Evolutionary conservation across 2,113 vertebrate species (phyloP).

Genomic region (Emberiza fucata): DNA sequence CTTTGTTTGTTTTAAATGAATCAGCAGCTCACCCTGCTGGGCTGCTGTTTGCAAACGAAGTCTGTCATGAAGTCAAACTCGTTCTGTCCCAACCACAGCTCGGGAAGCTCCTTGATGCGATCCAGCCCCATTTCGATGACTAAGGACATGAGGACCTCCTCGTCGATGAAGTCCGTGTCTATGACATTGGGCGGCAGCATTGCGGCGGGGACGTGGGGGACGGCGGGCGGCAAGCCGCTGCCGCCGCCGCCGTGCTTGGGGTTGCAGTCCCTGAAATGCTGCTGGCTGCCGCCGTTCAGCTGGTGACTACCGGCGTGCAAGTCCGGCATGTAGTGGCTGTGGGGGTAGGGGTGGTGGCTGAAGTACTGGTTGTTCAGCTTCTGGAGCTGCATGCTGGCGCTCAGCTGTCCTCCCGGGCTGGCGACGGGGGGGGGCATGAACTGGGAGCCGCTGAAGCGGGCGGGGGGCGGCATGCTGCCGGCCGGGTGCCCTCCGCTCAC

Average conservation of each 20-base stretch:
- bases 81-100: conserved; percentile 90
- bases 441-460: conserved; percentile 80
- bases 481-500: conserved; percentile 78
- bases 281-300: conserved; percentile 82
- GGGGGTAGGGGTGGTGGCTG: conserved; percentile 82
- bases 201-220: conserved; percentile 81
- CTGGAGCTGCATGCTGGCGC: conserved; percentile 88
- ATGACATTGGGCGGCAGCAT: conserved; percentile 91
- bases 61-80: conserved; percentile 92
- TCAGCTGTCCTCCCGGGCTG: conserved; percentile 81
- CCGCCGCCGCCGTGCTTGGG: conserved; percentile 76
- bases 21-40: conserved; percentile 89
- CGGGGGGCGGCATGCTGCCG: conserved; percentile 74
- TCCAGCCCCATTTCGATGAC: conserved; percentile 91
- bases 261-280: conserved; percentile 86
- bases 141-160: conserved; percentile 90
- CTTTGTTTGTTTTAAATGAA: conserved; percentile 66
- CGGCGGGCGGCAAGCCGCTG: conserved; percentile 71
- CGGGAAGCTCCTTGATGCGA: conserved; percentile 89
- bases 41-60: conserved; percentile 91
- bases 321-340: conserved; percentile 87
- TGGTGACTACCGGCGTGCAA: conserved; percentile 83
- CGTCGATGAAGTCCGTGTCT: conserved; percentile 90
- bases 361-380: conserved; percentile 92
- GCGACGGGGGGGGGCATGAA: conserved; percentile 77